These are phyloP conservation scores for Limnothrissa miodon DNA, from an alignment of 2,113 vertebrate species.

Conservation along the genomic window DNA sequence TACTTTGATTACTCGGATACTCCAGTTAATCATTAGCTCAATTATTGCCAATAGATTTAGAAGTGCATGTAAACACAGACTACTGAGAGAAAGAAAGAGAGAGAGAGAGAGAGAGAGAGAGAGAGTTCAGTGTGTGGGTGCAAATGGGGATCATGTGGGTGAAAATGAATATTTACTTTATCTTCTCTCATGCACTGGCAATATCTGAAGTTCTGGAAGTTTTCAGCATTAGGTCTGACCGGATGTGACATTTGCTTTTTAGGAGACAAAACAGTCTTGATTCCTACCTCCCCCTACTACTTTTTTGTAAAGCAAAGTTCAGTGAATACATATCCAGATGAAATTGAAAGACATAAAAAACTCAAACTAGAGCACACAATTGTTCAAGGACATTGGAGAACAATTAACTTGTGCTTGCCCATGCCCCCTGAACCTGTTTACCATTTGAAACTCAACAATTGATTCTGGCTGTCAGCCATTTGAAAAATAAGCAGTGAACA, in stretches of 20 bases:
- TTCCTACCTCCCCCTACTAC: neutral
- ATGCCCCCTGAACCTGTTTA: slow-evolving; percentile 61
- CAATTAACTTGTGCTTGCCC: slow-evolving; percentile 67
- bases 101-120: no score
- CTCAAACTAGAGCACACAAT: slow-evolving; percentile 41
- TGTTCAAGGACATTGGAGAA: slow-evolving; percentile 67
- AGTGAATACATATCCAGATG: neutral
- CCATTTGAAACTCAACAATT: slow-evolving; percentile 60
- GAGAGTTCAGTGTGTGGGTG: neutral
- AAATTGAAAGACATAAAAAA: neutral
- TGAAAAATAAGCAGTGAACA: slow-evolving; percentile 71
- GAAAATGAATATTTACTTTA: slow-evolving; percentile 10
- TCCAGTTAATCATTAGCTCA: no score
- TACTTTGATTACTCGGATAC: no score
- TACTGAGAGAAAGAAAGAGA: no score
- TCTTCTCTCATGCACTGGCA: neutral
- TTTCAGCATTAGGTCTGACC: neutral
- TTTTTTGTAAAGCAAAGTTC: neutral
- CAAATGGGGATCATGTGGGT: no score
- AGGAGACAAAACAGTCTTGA: neutral
- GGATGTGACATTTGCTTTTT: slow-evolving; percentile 19
- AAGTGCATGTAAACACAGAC: no score
- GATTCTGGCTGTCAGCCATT: slow-evolving; percentile 71
- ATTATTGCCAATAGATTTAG: no score
- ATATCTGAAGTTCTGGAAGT: neutral